Percentiles rank a stretch among this genome's conserved stretches.
Evolutionary conservation across 2,888 invertebrate genomes (phyloP).

Genomic region (Anodontia alba): DNA sequence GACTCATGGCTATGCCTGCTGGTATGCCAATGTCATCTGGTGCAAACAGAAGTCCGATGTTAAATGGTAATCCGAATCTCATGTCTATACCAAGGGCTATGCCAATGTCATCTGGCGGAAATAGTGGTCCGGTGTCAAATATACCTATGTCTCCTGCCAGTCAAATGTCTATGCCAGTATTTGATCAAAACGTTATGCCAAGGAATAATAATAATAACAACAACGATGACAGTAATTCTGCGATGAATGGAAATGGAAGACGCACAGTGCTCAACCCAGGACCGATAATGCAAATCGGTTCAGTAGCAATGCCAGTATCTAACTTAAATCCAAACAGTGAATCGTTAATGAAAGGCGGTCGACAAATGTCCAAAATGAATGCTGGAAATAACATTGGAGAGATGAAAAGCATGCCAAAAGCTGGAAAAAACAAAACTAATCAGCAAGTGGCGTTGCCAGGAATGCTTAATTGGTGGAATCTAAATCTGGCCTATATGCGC

Average conservation of each 20-base stretch:
- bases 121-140: not conserved
- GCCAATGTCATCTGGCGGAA: not conserved
- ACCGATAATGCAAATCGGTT: no score
- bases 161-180: not conserved
- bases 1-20: not conserved
- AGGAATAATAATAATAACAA: not conserved
- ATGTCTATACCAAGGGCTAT: no score
- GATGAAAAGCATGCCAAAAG: not conserved
- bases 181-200: not conserved
- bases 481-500: not conserved
- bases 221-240: not conserved
- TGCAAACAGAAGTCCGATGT: not conserved
- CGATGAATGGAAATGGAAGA: not conserved
- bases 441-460: not conserved
- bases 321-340: no score
- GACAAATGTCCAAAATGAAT: not conserved
- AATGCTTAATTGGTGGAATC: not conserved
- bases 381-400: not conserved
- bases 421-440: not conserved
- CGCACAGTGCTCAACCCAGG: not conserved
- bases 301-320: no score
- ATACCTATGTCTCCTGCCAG: not conserved
- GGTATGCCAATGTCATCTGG: not conserved
- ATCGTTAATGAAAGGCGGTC: not conserved
- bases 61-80: not conserved